A percentile compares a stretch with the other conserved stretches of the same genome.
Conservation (phyloP, 2,797 vertebrate species). For the Meda fulgida region DNA sequence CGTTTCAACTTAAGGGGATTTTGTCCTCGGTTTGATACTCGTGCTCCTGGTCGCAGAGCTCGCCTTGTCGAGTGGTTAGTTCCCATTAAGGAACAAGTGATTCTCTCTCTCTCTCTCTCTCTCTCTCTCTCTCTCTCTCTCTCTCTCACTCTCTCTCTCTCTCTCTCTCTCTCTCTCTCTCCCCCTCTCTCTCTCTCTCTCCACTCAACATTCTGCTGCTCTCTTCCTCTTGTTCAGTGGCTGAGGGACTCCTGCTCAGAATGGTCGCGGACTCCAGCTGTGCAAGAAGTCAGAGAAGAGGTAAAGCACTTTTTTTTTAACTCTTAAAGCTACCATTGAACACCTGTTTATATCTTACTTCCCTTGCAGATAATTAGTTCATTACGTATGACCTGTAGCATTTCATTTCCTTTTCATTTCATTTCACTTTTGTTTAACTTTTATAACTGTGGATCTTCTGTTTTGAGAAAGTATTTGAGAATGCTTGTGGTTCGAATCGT, state of each 20-base stretch:
- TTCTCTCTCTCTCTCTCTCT: conserved; percentile 67
- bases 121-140: conserved; percentile 59
- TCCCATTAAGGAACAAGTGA: conserved; percentile 79
- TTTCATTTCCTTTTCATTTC: not conserved
- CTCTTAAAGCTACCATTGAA: not conserved
- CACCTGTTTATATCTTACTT: conserved; percentile 7
- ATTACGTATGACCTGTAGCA: not conserved
- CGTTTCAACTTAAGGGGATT: conserved; percentile 57
- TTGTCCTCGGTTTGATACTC: conserved; percentile 28
- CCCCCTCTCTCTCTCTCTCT: conserved; percentile 17
- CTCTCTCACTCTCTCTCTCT: conserved; percentile 61
- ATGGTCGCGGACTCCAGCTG: conserved; percentile 81
- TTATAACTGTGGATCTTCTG: conserved; percentile 2
- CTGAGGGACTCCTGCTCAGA: conserved; percentile 82
- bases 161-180: conserved; percentile 67
- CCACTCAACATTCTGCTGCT: conserved; percentile 60
- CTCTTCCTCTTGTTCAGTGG: conserved; percentile 78
- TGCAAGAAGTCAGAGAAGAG: conserved; percentile 87
- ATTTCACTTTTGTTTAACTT: not conserved
- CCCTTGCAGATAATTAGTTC: not conserved
- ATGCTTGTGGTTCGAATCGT: not conserved
- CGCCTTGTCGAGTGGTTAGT: conserved; percentile 72
- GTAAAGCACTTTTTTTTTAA: conserved; percentile 75
- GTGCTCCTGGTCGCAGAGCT: conserved; percentile 57
- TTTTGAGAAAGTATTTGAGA: conserved; percentile 8